Percentiles rank a stretch among this genome's conserved stretches.
Conservation (phyloP, 2,113 vertebrate species). For the Neodon shergylaensis region DNA sequence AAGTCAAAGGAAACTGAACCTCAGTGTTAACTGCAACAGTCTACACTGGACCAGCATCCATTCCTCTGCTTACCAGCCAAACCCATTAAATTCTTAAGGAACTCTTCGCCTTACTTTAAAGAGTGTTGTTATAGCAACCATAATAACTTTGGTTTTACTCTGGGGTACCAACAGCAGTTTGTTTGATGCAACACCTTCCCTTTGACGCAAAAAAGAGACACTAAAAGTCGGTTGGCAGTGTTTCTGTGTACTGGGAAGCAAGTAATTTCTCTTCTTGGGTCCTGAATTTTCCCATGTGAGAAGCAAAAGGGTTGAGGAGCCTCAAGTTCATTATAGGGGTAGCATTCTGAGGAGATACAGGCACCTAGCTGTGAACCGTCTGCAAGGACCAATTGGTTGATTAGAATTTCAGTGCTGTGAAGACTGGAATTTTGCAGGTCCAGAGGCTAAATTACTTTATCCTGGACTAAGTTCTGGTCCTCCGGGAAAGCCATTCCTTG, state of each 20-base stretch:
- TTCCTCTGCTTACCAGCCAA: constrained; percentile 55
- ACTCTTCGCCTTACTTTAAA: constrained; percentile 46
- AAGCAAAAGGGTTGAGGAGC: neutral
- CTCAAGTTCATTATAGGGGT: neutral
- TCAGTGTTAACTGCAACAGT: neutral
- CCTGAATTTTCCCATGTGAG: neutral
- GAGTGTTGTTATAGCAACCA: constrained; percentile 61
- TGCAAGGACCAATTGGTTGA: neutral
- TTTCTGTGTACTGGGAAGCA: neutral
- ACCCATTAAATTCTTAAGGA: constrained; percentile 60
- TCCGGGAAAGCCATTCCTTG: neutral
- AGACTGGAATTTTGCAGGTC: neutral
- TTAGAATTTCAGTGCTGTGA: neutral
- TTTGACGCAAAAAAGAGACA: neutral
- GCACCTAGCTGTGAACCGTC: neutral
- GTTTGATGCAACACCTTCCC: constrained; percentile 40
- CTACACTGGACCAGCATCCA: constrained; percentile 19
- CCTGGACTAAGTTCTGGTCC: neutral
- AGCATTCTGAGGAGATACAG: neutral
- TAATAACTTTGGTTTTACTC: constrained; percentile 63
- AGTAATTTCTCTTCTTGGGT: neutral
- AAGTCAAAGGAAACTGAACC: constrained; percentile 34
- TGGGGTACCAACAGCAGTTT: constrained; percentile 39
- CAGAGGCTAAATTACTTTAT: neutral
- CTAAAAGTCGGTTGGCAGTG: neutral